Conservation (phyloP, 2,888 invertebrate species). For the Zhengitettix transpicula region DNA sequence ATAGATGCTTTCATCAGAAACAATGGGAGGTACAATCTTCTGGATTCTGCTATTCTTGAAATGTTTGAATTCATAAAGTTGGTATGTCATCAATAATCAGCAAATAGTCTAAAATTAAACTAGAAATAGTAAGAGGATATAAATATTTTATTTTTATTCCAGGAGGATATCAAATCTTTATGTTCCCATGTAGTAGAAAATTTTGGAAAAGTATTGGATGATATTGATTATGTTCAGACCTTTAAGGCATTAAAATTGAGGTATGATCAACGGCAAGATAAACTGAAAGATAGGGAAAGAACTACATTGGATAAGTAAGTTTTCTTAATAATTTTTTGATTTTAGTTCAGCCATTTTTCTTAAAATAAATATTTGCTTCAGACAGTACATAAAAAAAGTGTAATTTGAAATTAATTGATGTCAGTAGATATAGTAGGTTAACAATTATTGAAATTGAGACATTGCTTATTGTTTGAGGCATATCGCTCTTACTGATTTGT, state of each 20-base stretch:
- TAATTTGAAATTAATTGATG: no score
- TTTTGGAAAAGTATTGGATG: conserved; percentile 85
- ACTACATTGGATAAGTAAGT: conserved; percentile 50
- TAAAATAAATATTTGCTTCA: no score
- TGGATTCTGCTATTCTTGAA: conserved; percentile 97
- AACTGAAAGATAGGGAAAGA: conserved; percentile 72
- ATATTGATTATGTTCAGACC: conserved; percentile 94
- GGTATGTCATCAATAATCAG: conserved; percentile 25
- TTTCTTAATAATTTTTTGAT: not conserved
- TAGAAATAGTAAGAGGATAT: not conserved
- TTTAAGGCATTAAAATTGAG: conserved; percentile 82
- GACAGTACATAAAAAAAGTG: no score
- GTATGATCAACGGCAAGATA: conserved; percentile 85
- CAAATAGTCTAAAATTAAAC: not conserved
- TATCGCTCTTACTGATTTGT: not conserved
- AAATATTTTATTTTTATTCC: conserved; percentile 13
- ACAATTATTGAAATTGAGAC: no score
- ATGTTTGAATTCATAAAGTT: conserved; percentile 97
- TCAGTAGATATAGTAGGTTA: no score
- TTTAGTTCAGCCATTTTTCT: not conserved
- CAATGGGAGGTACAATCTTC: conserved; percentile 93
- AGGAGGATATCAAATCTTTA: conserved; percentile 77
- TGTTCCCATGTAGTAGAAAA: conserved; percentile 91
- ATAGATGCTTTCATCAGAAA: conserved; percentile 92
- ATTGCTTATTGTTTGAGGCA: not conserved